Base-by-base conservation (phyloP, 2,113 vertebrate genomes). In the Suncus etruscus region DNA sequence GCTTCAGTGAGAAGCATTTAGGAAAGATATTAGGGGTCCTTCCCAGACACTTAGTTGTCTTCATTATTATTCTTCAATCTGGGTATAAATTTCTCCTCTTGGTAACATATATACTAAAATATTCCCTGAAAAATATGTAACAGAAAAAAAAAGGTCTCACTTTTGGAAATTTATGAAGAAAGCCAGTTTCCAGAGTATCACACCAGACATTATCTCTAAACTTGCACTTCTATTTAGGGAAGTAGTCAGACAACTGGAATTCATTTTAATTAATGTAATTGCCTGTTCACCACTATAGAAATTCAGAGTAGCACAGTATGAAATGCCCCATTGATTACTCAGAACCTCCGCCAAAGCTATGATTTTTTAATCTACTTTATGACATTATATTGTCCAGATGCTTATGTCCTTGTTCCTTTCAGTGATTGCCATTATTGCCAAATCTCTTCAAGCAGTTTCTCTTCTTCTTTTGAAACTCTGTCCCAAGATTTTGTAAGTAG, bases 1-100 rank as follows among this genome's bases (percentile, higher is more conserved):
- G 11, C 87, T 75, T 90, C 80, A 68, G 22, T 20, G 70, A 81
- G 45, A 70, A 45, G 4, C 39, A 45, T 58, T 18, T 11, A 65
- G 18, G 54, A 24, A 76, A 14, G 22, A 87, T 77, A 73, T 80
- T 54, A 86, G 74, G 2, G 1, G 3, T 61, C 77, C n/a, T 50
- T 61, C 10, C 51, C 24, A 77, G 51, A 65, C 3, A 7, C 27
- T 86, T 91, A 79, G 48, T 25, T 50, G 58, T 7, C 12, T 75
- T 66, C 51, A 29, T 92, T 83, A 65, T 85, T 75, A 58, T 61
- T 94, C 50, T 87, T 93, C 86, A 85, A 50, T 81, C 31, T 14
- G 78, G 39, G 39, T 39, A 39, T 39, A 39, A 39, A 12, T 86
- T 31, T 83, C 48, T 5, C 3, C 15, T 24, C 54, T 70, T 48